phyloP scores from a whole-genome alignment of 2,888 invertebrate genomes.

The Drosophila nigricruria region DNA sequence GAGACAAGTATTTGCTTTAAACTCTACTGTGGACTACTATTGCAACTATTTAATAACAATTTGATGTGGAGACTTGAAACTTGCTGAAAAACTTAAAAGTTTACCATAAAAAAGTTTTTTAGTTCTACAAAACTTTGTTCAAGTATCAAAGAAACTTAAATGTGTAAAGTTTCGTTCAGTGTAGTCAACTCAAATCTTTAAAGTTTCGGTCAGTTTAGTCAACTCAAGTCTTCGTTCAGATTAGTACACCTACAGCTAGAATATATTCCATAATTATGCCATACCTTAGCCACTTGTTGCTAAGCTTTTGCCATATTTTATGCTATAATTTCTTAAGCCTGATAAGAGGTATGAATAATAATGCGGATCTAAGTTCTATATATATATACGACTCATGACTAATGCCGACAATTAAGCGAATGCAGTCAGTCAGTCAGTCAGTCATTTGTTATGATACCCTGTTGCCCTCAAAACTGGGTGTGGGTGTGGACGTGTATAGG shows the following conservation, averaged over 20 bases:
- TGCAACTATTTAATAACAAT: not conserved
- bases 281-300: slow-evolving; percentile 22
- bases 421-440: slow-evolving; percentile 23
- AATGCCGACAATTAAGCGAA: slow-evolving; percentile 41
- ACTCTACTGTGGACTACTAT: not conserved
- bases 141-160: not conserved
- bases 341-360: slow-evolving; percentile 61
- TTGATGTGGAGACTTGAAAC: not conserved
- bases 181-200: not conserved
- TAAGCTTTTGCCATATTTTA: slow-evolving; percentile 12
- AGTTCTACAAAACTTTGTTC: not conserved
- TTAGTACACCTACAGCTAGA: not conserved
- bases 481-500: slow-evolving; percentile 13
- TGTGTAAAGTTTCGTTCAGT: not conserved
- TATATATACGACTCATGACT: slow-evolving; percentile 39
- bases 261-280: not conserved
- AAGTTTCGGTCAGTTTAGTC: not conserved
- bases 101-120: not conserved
- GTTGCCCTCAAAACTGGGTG: slow-evolving; percentile 12
- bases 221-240: not conserved
- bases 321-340: slow-evolving; percentile 7
- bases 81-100: not conserved
- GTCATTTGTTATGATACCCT: slow-evolving; percentile 29
- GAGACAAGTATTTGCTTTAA: not conserved
- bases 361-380: slow-evolving; percentile 41